A percentile compares a stretch with the other conserved stretches of the same genome.
Conservation (phyloP, 2,113 vertebrate genomes). For the Mormyrus lacerda region DNA sequence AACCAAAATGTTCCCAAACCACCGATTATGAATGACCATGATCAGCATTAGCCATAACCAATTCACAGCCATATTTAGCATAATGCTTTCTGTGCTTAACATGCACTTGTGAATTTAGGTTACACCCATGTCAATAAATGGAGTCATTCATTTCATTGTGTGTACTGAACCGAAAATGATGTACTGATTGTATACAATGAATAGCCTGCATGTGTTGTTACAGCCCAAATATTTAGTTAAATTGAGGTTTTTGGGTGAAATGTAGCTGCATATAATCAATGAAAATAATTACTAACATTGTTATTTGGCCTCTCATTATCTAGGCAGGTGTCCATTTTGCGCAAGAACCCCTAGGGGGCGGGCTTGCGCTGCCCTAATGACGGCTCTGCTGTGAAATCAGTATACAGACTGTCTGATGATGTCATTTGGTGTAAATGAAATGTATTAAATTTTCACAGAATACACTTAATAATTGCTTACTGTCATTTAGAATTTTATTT, state of each 20-base stretch:
- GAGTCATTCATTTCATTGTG: neutral
- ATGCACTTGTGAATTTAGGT: neutral
- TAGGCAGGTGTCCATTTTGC: neutral
- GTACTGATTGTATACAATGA: too few species aligned
- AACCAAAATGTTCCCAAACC: neutral
- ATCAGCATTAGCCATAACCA: neutral
- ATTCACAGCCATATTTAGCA: neutral
- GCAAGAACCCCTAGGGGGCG: neutral
- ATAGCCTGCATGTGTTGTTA: too few species aligned
- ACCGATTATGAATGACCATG: neutral
- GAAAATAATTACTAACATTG: too few species aligned
- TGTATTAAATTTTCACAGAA: neutral
- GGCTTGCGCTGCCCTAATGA: neutral
- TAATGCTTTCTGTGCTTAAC: neutral
- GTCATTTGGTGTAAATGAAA: neutral
- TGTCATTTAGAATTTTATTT: neutral
- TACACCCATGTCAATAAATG: neutral
- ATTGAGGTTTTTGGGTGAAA: too few species aligned
- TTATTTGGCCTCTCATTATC: neutral
- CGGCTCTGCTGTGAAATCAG: neutral
- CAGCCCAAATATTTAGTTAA: too few species aligned
- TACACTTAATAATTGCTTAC: neutral
- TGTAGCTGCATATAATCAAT: too few species aligned
- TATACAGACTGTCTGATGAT: neutral
- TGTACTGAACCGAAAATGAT: neutral